Conservation (phyloP, 2,888 invertebrate genomes). For the Hypomecis atomaria region DNA sequence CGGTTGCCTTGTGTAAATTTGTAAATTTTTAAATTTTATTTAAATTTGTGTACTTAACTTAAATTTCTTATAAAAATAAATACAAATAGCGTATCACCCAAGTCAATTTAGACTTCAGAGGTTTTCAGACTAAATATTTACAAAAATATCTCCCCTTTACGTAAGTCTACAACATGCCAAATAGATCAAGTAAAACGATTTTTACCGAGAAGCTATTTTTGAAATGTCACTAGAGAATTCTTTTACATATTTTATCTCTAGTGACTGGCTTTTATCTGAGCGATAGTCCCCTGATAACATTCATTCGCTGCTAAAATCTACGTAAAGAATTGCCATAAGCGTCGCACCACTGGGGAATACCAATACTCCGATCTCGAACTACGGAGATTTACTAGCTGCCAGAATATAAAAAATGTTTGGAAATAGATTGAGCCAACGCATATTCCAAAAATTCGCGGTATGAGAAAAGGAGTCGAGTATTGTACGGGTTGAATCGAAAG, state of each 20-base stretch:
- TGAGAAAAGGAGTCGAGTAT: conserved; percentile 7
- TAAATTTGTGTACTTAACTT: background rate
- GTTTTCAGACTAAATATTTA: background rate
- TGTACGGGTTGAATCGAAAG: conserved; percentile 4
- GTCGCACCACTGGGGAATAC: conserved; percentile 41
- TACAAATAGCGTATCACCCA: background rate
- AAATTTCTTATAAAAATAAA: background rate
- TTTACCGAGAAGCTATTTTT: conserved; percentile 20
- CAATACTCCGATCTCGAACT: conserved; percentile 40
- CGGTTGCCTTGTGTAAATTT: conserved; percentile 7
- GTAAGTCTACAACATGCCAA: background rate
- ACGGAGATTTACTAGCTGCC: conserved; percentile 7
- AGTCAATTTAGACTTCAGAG: conserved; percentile 1
- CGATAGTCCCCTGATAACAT: conserved; percentile 43
- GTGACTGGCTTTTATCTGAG: conserved; percentile 28
- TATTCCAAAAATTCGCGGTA: conserved; percentile 1
- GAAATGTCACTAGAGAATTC: conserved; percentile 19
- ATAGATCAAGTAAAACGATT: conserved; percentile 13
- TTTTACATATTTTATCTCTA: conserved; percentile 25
- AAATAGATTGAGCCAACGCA: background rate
- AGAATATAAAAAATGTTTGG: conserved; percentile 6
- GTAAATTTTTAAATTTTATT: background rate
- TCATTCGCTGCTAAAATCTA: conserved; percentile 45
- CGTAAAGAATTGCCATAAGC: conserved; percentile 40
- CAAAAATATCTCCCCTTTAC: background rate